Evolutionary conservation across 2,888 invertebrate species (phyloP).

Genomic region (Arge pagana): DNA sequence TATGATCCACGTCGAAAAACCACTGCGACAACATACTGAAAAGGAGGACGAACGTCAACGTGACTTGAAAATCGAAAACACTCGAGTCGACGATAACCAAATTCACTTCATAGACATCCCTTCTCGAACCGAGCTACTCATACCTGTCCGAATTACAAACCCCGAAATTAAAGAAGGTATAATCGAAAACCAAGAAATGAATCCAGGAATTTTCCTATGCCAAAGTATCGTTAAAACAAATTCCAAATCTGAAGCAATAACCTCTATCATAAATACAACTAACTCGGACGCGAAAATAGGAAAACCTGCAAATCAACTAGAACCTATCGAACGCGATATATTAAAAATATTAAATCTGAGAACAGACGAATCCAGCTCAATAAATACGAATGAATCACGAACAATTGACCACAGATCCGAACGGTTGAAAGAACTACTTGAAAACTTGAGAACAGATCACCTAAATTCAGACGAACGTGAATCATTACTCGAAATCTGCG

Average conservation of each 20-base stretch:
- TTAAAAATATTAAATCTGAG: conserved; percentile 9
- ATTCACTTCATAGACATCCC: background rate
- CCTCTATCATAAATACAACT: conserved; percentile 9
- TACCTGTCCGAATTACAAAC: background rate
- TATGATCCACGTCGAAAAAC: background rate
- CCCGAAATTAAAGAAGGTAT: background rate
- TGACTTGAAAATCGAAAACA: background rate
- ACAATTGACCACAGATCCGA: conserved; percentile 11
- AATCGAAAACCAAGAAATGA: background rate
- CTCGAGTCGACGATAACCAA: background rate
- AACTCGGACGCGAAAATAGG: background rate
- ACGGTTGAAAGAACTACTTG: conserved; percentile 25
- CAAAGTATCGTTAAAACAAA: background rate
- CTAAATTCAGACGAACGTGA: background rate
- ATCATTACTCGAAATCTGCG: background rate
- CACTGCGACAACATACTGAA: too few relatives aligned
- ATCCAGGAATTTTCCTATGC: background rate
- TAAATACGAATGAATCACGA: conserved; percentile 8
- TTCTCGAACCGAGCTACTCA: background rate
- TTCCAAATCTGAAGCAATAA: conserved; percentile 11
- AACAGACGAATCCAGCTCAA: conserved; percentile 22
- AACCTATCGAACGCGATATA: background rate
- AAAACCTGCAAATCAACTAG: background rate
- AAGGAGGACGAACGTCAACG: too few relatives aligned
- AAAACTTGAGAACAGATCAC: background rate